phyloP scores from a whole-genome alignment of 1,140 invertebrate genomes.

The Batillaria attramentaria region DNA sequence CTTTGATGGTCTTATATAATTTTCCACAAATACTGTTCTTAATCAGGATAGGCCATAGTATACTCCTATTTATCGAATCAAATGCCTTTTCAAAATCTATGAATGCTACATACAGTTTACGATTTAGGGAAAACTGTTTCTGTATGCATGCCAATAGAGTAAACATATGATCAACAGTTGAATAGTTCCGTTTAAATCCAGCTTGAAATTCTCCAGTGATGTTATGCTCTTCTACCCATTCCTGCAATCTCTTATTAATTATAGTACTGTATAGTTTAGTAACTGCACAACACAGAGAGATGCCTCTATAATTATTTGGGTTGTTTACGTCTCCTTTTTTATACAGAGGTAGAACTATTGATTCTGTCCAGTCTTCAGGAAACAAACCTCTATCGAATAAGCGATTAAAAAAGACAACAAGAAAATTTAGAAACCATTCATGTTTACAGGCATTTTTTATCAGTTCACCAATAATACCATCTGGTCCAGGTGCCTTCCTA shows the following conservation, averaged over 20 bases:
- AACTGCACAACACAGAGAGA: background rate
- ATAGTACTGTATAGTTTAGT: background rate
- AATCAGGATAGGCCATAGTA: background rate
- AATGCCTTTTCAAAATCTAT: constrained; percentile 20
- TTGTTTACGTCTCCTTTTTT: too few species aligned
- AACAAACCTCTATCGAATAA: too few species aligned
- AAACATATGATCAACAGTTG: background rate
- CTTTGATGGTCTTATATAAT: background rate
- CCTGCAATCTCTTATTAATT: background rate
- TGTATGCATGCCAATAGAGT: background rate
- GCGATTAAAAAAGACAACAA: too few species aligned
- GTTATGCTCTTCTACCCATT: constrained; percentile 1
- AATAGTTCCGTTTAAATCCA: background rate
- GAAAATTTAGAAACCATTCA: too few species aligned
- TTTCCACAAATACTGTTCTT: constrained; percentile 3
- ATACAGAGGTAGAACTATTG: too few species aligned
- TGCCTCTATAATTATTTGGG: too few species aligned
- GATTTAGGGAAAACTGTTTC: background rate
- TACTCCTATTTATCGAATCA: background rate
- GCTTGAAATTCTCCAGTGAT: background rate
- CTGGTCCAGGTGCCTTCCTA: background rate
- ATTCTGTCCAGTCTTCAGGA: too few species aligned
- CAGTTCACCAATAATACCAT: background rate
- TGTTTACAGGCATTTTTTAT: too few species aligned
- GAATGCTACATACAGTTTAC: constrained; percentile 19